These are phyloP conservation scores for Brachionus plicatilis DNA, from an alignment of 1,140 invertebrate genomes.

Conservation along the genomic window DNA sequence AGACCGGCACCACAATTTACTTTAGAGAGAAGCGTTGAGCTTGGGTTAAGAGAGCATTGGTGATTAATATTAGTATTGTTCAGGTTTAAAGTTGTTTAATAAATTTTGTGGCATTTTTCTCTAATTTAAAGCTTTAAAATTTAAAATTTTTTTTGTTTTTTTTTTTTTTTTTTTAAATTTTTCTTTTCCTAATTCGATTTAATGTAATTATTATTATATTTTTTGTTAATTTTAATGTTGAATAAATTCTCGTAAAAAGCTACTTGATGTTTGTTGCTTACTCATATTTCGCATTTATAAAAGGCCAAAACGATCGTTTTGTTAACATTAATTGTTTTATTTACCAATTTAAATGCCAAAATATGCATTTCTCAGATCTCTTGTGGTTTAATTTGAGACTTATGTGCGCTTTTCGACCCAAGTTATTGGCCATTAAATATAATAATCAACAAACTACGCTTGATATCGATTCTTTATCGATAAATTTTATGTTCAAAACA, in stretches of 20 bases:
- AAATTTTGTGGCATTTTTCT: not conserved
- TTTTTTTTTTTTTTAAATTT: not conserved
- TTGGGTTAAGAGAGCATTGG: not conserved
- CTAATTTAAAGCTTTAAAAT: conserved; percentile 10
- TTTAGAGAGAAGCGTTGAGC: not conserved
- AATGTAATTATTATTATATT: conserved; percentile 17
- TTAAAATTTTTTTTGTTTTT: not conserved
- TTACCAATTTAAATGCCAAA: conserved; percentile 17
- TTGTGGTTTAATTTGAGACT: conserved; percentile 23
- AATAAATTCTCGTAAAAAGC: conserved; percentile 13
- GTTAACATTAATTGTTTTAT: not conserved
- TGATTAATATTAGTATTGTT: not conserved
- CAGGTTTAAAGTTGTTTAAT: conserved; percentile 18
- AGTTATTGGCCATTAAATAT: not conserved
- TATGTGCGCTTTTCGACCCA: not conserved
- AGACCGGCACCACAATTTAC: not conserved
- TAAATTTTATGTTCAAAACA: not conserved
- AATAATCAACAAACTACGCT: not conserved
- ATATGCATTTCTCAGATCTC: conserved; percentile 7
- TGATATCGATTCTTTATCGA: not conserved
- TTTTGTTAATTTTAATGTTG: conserved; percentile 15
- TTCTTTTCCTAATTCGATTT: not conserved
- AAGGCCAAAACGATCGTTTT: not conserved
- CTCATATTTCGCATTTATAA: conserved; percentile 1
- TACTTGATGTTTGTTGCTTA: not conserved